Conservation (phyloP, 2,797 vertebrate genomes). For the Rhinella marina region DNA sequence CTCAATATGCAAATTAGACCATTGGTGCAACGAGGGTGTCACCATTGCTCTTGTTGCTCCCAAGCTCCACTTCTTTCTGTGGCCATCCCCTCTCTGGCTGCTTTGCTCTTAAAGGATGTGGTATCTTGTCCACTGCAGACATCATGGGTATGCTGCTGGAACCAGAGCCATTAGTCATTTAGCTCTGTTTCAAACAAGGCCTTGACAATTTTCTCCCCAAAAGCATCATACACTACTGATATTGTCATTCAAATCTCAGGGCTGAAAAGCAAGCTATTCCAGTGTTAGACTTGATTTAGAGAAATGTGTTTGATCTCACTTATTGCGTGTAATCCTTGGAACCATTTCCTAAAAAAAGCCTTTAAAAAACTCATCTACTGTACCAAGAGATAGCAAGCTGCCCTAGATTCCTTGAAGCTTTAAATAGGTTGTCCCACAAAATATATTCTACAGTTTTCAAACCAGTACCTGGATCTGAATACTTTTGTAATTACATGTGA, state of each 20-base stretch:
- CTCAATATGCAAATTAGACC: too few species aligned
- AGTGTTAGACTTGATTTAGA: neutral
- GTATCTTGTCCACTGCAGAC: neutral
- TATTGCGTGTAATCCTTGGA: neutral
- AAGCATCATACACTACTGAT: neutral
- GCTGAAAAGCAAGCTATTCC: neutral
- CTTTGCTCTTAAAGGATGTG: too few species aligned
- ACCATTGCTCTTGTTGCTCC: too few species aligned
- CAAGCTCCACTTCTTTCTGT: too few species aligned
- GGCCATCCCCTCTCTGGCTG: too few species aligned
- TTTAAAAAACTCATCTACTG: constrained; percentile 5
- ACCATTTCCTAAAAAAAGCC: neutral
- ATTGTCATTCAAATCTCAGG: neutral
- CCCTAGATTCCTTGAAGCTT: constrained; percentile 4
- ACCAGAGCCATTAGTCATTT: neutral
- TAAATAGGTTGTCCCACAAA: neutral
- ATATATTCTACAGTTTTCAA: too few species aligned
- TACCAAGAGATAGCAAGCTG: constrained; percentile 19
- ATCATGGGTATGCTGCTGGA: neutral
- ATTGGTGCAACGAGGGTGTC: too few species aligned
- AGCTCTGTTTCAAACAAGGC: neutral
- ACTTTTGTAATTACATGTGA: too few species aligned
- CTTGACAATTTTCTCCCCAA: neutral
- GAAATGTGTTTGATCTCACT: neutral
- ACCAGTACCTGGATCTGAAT: too few species aligned